phyloP scores from a whole-genome alignment of 1,140 invertebrate genomes.

The Thrips palmi region DNA sequence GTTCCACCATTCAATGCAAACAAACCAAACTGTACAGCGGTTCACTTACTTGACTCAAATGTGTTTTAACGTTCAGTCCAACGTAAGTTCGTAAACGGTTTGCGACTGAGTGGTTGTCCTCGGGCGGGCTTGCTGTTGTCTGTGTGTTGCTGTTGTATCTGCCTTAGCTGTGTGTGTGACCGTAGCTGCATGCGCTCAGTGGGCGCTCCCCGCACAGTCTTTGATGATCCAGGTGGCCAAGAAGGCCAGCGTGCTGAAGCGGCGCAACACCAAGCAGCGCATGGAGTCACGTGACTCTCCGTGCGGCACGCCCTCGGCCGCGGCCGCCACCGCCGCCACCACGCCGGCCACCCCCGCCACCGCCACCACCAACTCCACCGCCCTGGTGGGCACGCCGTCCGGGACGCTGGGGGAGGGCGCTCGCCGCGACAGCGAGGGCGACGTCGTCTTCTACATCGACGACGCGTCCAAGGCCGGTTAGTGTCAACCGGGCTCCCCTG shows the following conservation, averaged over 20 bases:
- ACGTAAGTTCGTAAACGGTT: too few species aligned
- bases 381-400: constrained; percentile 10
- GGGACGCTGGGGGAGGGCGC: constrained; percentile 12
- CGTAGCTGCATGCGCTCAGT: too few species aligned
- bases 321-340: constrained; percentile 9
- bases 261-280: constrained; percentile 44
- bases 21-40: too few species aligned
- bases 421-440: constrained; percentile 37
- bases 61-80: too few species aligned
- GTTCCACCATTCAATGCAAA: too few species aligned
- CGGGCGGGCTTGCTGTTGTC: not conserved
- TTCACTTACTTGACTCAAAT: too few species aligned
- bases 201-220: too few species aligned
- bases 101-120: too few species aligned
- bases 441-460: constrained; percentile 50
- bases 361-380: constrained; percentile 5
- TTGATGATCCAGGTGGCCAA: constrained; percentile 53
- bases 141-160: not conserved
- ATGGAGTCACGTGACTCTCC: constrained; percentile 36
- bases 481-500: constrained; percentile 8
- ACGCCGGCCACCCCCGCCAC: constrained; percentile 10
- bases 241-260: constrained; percentile 49
- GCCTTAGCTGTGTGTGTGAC: too few species aligned
- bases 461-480: constrained; percentile 40
- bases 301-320: constrained; percentile 8